phyloP scores from a whole-genome alignment of 2,797 vertebrate species.

The Odontamblyopus rebecca region DNA sequence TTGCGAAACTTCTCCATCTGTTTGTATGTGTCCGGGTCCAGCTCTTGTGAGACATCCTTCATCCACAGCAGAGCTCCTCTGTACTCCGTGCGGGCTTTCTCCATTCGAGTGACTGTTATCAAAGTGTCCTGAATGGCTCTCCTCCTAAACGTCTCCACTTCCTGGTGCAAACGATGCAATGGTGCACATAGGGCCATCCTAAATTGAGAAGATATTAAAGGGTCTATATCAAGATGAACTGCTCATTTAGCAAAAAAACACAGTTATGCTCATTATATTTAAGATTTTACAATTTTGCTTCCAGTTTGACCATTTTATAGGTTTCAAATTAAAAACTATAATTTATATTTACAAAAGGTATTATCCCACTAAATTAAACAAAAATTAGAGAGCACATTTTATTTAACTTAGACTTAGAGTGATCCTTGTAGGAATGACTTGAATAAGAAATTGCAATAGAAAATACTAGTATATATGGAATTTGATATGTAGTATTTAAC shows the following conservation, averaged over 20 bases:
- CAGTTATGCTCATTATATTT: too few species aligned
- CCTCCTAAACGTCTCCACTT: slow-evolving; percentile 83
- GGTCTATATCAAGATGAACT: too few species aligned
- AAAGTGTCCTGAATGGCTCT: slow-evolving; percentile 82
- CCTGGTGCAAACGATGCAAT: slow-evolving; percentile 83
- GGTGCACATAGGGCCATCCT: slow-evolving; percentile 81
- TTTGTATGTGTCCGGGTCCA: slow-evolving; percentile 87
- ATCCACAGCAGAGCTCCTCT: slow-evolving; percentile 84
- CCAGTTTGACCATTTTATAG: too few species aligned
- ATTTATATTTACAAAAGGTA: too few species aligned
- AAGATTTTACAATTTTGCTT: too few species aligned
- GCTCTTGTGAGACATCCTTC: slow-evolving; percentile 85
- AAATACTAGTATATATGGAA: background rate
- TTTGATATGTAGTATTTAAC: background rate
- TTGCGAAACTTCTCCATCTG: slow-evolving; percentile 89
- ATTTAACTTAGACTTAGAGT: too few species aligned
- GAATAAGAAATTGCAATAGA: too few species aligned
- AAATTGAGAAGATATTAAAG: background rate
- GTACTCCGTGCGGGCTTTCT: slow-evolving; percentile 84
- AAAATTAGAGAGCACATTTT: too few species aligned
- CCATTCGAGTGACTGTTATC: slow-evolving; percentile 84
- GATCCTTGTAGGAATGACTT: too few species aligned
- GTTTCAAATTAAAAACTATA: too few species aligned
- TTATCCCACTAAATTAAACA: too few species aligned
- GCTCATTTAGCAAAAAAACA: too few species aligned